Evolutionary conservation across 2,113 vertebrate species (phyloP), one percentile per base, ranked within the genome.

Genomic region (Loxodonta africana): DNA sequence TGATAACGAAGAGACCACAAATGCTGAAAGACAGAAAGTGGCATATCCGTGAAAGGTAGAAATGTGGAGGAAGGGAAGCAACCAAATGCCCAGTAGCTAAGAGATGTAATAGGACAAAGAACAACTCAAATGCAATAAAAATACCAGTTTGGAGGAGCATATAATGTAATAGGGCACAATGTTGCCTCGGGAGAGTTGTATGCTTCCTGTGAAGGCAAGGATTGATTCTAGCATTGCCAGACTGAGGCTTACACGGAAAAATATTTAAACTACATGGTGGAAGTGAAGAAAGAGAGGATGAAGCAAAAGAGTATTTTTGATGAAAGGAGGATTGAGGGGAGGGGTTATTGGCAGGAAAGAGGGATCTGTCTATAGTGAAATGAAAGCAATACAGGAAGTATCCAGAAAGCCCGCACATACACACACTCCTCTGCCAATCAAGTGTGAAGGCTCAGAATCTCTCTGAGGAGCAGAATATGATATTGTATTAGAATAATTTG

Each of bases 401-500:
- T 63, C 91, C 63, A 91, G 95, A 96, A 92, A 96, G 57, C 57
- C n/a, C 15, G 6, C 37, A 26, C 53, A 60, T 25, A 37, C 51
- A 73, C 44, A 71, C 53, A 85, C 6, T 67, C 17, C 71, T 94
- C 93, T 97, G 95, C 80, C 93, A 97, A 53, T 92, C 95, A 98
- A 92, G 51, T 67, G 81, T 74, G 80, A 96, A 90, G 83, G 91
- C 18, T 33, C 25, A 3, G 44, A 71, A 88, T 90, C 37, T 88
- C 73, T 91, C 57, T 37, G 60, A 94, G 33, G 88, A 97, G 71
- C 46, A 69, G 77, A 89, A 89, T 67, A 95, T 92, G 90, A 96
- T 91, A 97, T 77, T 51, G n/a, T 91, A 95, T 90, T 92, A 93
- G 88, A 97, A 96, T 96, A 96, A 98, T 95, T 98, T 84, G 44